A percentile compares a stretch with the other conserved stretches of the same genome.
Evolutionary conservation across 2,113 vertebrate species (phyloP).

Genomic region (Equus quagga): DNA sequence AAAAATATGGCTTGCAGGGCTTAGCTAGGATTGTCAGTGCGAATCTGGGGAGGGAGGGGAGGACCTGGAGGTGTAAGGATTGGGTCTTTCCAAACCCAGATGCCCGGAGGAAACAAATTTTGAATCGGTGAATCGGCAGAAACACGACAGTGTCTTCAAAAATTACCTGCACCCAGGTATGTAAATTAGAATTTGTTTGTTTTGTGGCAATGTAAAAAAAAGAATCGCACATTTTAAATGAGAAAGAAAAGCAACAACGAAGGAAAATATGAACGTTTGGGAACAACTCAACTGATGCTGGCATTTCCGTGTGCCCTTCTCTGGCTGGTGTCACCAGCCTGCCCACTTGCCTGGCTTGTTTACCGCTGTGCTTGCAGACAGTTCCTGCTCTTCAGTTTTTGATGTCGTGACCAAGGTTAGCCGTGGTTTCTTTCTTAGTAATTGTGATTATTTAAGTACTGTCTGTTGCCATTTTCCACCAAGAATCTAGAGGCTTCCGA

Average conservation of each 20-base stretch:
- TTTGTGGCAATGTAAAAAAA: background rate
- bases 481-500: background rate
- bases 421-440: background rate
- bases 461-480: background rate
- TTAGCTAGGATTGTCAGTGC: background rate
- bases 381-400: background rate
- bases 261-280: background rate
- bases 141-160: background rate
- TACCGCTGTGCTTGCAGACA: background rate
- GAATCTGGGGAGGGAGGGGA: background rate
- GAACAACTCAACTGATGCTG: background rate
- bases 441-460: background rate
- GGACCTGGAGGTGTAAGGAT: background rate
- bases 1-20: rapidly evolving
- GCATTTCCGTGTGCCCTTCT: background rate
- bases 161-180: background rate
- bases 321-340: background rate
- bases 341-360: background rate
- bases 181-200: background rate
- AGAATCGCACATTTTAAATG: background rate
- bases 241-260: background rate
- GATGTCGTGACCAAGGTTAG: background rate
- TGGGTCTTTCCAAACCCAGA: background rate
- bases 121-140: background rate
- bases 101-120: background rate